Conservation (phyloP, 2,113 vertebrate species). For the Spilogale gracilis region DNA sequence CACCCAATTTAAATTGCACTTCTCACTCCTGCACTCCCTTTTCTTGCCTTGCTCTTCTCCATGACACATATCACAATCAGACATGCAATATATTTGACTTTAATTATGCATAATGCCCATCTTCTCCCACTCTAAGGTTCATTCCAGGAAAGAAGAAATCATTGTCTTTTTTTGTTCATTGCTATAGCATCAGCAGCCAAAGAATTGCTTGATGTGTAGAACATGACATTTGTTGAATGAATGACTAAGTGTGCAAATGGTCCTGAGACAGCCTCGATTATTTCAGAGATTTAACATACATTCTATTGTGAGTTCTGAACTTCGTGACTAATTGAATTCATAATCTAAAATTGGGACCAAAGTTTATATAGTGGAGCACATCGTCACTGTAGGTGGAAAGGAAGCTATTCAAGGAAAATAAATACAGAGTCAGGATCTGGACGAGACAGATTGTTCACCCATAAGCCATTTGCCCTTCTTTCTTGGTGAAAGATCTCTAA, state of each 20-base stretch:
- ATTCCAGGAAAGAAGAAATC: background rate
- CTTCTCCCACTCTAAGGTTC: background rate
- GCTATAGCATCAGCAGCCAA: background rate
- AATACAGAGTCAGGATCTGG: background rate
- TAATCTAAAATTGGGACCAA: background rate
- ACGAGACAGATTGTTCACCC: background rate
- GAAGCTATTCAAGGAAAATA: background rate
- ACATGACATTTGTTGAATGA: background rate
- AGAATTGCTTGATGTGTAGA: background rate
- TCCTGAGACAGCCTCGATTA: background rate
- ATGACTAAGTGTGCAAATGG: background rate
- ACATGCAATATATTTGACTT: background rate
- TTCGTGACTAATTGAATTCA: background rate
- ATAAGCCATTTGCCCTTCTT: background rate
- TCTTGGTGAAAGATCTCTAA: conserved; percentile 28
- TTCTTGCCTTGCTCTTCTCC: background rate
- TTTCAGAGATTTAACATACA: background rate
- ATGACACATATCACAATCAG: background rate
- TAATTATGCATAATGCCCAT: background rate
- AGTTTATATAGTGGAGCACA: background rate
- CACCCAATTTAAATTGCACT: background rate
- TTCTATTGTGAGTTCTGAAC: background rate
- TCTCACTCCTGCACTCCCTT: background rate
- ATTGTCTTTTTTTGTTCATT: background rate
- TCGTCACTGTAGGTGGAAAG: background rate